Evolutionary conservation across 2,113 vertebrate species (phyloP), one percentile per base, ranked within the genome.

Genomic region (Sylvilagus bachmani): DNA sequence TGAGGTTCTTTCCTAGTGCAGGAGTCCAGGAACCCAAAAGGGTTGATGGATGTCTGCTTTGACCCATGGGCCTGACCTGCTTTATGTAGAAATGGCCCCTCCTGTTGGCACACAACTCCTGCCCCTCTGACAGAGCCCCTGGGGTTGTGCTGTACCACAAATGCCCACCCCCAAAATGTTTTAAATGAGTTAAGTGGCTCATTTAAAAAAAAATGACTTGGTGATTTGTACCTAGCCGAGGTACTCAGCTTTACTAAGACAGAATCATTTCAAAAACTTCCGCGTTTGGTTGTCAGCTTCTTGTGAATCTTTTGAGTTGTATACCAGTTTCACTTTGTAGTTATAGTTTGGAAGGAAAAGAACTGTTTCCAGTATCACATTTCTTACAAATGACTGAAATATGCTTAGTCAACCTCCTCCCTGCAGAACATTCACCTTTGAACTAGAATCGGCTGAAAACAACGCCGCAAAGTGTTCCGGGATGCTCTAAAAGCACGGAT

Each of bases 331-430:
- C 38, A 55, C 51, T 74, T 86, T 82, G 33, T 69, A 33, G 14
- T 89, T 85, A 77, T 44, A 77, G 12, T 77, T 86, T 90, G 71
- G 71, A 55, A 89, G 53, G 66, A 94, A 91, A 74, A 14, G 0
- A 33, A 49, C 71, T 75, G 1, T 91, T 96, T 93, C 84, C 49
- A 87, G 80, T 21, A 71, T 96, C 58, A 6, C 49, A 67, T 96
- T 95, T 89, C 95, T 82, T 94, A 86, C 69, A 95, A 89, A 90
- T 80, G 51, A 74, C 51, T 90, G 53, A 91, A 95, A 83, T 82
- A 64, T 64, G 75, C 82, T 97, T 95, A n/a, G 78, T 82, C 73
- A 81, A 16, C 61, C 88, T 95, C 83, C 81, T 93, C 78, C 66
- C 71, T 70, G 33, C 36, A 17, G 49, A 61, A 79, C 62, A 70